phyloP scores from a whole-genome alignment of 2,888 invertebrate genomes.

The Harpalus rufipes region DNA sequence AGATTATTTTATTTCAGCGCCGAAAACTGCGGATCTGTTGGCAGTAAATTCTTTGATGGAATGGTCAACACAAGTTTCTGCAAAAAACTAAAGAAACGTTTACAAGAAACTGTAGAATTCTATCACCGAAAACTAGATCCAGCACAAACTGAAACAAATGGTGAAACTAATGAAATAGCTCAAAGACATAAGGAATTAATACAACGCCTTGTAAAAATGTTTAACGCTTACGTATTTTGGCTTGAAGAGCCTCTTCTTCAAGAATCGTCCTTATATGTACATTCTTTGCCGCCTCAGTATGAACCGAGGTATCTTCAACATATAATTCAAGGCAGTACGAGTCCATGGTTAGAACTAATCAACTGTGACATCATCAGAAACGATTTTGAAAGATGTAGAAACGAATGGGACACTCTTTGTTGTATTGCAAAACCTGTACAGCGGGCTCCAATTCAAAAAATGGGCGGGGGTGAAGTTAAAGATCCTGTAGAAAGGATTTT shows the following conservation, averaged over 20 bases:
- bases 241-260: conserved; percentile 88
- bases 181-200: conserved; percentile 57
- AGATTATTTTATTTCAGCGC: conserved; percentile 74
- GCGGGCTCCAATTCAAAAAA: conserved; percentile 73
- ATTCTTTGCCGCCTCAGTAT: conserved; percentile 86
- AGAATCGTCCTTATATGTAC: conserved; percentile 82
- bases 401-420: conserved; percentile 80
- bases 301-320: conserved; percentile 82
- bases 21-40: conserved; percentile 82
- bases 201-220: conserved; percentile 74
- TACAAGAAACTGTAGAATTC: conserved; percentile 82
- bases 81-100: conserved; percentile 84
- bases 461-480: conserved; percentile 74
- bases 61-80: conserved; percentile 83
- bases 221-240: conserved; percentile 85
- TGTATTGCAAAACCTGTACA: conserved; percentile 69
- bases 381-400: conserved; percentile 78
- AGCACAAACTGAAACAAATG: conserved; percentile 72
- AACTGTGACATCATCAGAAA: conserved; percentile 80
- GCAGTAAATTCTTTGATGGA: conserved; percentile 87
- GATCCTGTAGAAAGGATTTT: conserved; percentile 81
- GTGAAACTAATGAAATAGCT: not conserved
- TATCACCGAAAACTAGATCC: conserved; percentile 79
- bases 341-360: conserved; percentile 85
- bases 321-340: conserved; percentile 81